Evolutionary conservation across 2,113 vertebrate genomes (phyloP).

Genomic region (Takifugu bimaculatus): DNA sequence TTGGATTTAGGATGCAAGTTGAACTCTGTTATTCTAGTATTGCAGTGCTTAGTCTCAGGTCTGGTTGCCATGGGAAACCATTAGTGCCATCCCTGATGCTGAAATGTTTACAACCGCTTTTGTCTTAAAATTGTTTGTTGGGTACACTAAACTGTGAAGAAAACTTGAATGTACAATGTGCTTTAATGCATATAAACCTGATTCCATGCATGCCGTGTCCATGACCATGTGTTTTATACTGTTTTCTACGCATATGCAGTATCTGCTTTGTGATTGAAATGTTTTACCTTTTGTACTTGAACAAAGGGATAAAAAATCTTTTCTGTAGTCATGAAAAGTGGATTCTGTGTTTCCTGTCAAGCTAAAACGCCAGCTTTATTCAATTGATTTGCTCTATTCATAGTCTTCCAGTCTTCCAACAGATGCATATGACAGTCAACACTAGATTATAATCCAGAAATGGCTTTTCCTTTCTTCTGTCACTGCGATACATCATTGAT

Average conservation of each 20-base stretch:
- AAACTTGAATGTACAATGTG: constrained; percentile 8
- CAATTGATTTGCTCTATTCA: constrained; percentile 32
- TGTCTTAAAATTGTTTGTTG: constrained; percentile 38
- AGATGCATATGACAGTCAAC: constrained; percentile 26
- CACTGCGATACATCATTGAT: constrained; percentile 27
- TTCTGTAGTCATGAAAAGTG: constrained; percentile 8
- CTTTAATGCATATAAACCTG: constrained; percentile 6
- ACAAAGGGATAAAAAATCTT: neutral
- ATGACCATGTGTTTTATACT: neutral
- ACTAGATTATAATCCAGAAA: constrained; percentile 41
- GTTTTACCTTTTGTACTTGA: neutral
- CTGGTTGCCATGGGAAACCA: constrained; percentile 11
- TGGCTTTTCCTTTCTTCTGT: constrained; percentile 42
- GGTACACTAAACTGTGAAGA: constrained; percentile 25
- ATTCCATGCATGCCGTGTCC: constrained; percentile 7
- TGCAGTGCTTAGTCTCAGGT: constrained; percentile 23
- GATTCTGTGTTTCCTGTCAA: constrained; percentile 14
- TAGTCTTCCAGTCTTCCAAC: constrained; percentile 39
- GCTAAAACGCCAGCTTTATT: constrained; percentile 28
- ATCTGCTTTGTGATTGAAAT: too few relatives aligned
- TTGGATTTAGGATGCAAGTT: neutral
- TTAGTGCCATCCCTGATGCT: constrained; percentile 12
- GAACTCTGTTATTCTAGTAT: constrained; percentile 11
- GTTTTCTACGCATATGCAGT: too few relatives aligned
- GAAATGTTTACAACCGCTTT: constrained; percentile 24